A percentile compares a stretch with the other conserved stretches of the same genome.
phyloP scores from a whole-genome alignment of 2,113 vertebrate species.

The Chrysochloris asiatica region DNA sequence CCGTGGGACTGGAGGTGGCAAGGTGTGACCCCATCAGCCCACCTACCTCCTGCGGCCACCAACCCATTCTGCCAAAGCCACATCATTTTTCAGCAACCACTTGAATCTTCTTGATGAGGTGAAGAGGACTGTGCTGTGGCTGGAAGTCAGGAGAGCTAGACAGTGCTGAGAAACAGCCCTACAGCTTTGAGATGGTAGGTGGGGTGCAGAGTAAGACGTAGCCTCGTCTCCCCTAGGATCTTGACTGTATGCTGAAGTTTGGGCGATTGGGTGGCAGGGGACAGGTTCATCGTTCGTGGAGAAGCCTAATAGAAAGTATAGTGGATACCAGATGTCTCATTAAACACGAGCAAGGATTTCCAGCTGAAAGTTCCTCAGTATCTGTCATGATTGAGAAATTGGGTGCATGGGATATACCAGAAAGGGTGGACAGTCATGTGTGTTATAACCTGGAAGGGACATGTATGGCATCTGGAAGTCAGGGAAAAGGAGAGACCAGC shows the following conservation, averaged over 20 bases:
- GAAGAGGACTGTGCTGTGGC: not conserved
- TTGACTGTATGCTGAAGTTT: not conserved
- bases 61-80: too few species aligned
- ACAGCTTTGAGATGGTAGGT: constrained; percentile 73
- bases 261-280: not conserved
- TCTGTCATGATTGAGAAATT: not conserved
- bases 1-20: too few species aligned
- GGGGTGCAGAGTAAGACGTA: not conserved
- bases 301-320: not conserved
- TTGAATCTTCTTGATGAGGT: constrained; percentile 25
- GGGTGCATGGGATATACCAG: not conserved
- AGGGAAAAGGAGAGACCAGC: not conserved
- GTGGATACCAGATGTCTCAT: not conserved
- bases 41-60: too few species aligned
- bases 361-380: not conserved
- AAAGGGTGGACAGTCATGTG: not conserved
- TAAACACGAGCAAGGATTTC: not conserved
- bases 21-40: too few species aligned
- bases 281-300: not conserved
- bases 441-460: not conserved
- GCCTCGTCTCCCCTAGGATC: too few species aligned
- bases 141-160: not conserved
- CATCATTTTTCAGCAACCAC: constrained; percentile 7
- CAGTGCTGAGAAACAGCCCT: not conserved
- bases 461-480: not conserved